phyloP scores from a whole-genome alignment of 37 sponge, comb jelly and placozoan genomes.

The Cliona cf. orientalis region DNA sequence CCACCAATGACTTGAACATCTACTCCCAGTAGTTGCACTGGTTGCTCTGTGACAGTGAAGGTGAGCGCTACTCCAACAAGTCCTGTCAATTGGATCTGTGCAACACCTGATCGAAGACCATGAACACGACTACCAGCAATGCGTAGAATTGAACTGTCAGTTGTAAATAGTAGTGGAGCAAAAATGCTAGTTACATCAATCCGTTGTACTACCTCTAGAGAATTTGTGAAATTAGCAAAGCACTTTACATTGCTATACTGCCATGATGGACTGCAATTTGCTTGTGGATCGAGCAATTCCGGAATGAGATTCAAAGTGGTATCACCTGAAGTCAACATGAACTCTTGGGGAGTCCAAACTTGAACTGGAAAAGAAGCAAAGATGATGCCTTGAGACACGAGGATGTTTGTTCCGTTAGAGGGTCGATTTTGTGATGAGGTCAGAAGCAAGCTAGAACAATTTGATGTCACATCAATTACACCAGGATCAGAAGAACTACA shows the following conservation, averaged over 20 bases:
- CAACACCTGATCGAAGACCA: constrained; percentile 55
- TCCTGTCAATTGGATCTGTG: background rate
- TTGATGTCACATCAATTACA: constrained; percentile 9
- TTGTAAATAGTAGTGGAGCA: background rate
- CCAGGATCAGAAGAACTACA: constrained; percentile 24
- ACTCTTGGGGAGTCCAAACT: constrained; percentile 67
- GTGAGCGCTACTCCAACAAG: background rate
- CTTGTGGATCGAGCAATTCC: constrained; percentile 8
- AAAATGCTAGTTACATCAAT: constrained; percentile 44
- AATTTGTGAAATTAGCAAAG: constrained; percentile 64
- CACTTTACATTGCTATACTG: constrained; percentile 39
- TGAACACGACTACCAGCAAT: constrained; percentile 22
- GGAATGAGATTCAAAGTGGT: constrained; percentile 23
- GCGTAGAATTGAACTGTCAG: constrained; percentile 24
- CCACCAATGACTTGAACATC: constrained; percentile 52
- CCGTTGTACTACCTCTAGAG: background rate
- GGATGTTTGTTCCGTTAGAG: constrained; percentile 9
- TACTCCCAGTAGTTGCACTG: constrained; percentile 39
- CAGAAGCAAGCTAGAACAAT: constrained; percentile 53
- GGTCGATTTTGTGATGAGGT: constrained; percentile 21
- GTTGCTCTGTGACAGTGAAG: constrained; percentile 21
- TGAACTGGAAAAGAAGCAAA: constrained; percentile 11
- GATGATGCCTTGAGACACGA: constrained; percentile 11
- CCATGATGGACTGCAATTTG: constrained; percentile 33
- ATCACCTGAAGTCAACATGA: constrained; percentile 14